phyloP scores from a whole-genome alignment of 2,113 vertebrate species.

The Thermophis baileyi region DNA sequence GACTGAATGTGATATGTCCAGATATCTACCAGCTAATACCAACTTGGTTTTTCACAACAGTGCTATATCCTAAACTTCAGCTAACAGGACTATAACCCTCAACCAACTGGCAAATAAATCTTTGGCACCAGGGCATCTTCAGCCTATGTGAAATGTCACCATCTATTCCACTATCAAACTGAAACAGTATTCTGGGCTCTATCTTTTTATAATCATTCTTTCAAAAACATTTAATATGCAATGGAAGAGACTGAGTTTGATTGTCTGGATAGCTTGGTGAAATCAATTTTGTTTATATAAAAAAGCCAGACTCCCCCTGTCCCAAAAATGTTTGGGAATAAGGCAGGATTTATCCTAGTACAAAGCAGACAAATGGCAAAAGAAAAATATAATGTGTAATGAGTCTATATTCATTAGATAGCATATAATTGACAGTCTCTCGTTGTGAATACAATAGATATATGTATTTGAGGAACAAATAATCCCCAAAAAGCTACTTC shows the following conservation, averaged over 20 bases:
- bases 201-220: not conserved
- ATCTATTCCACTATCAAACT: not conserved
- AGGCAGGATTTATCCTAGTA: not conserved
- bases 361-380: not conserved
- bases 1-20: not conserved
- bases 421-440: not conserved
- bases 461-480: not conserved
- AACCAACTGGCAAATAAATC: not conserved
- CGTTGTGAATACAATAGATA: not conserved
- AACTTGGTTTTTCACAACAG: not conserved
- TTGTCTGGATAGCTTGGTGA: not conserved
- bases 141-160: not conserved
- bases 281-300: not conserved
- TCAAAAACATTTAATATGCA: not conserved
- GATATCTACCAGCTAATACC: fast-evolving
- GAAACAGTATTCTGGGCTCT: not conserved
- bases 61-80: not conserved
- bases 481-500: not conserved
- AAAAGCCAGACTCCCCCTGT: not conserved
- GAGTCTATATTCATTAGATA: not conserved
- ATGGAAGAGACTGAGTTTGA: not conserved
- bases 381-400: not conserved
- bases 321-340: not conserved
- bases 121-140: not conserved
- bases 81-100: not conserved